These are phyloP conservation scores for Coregonus suidteri DNA, from an alignment of 2,797 vertebrate species.

Conservation along the genomic window DNA sequence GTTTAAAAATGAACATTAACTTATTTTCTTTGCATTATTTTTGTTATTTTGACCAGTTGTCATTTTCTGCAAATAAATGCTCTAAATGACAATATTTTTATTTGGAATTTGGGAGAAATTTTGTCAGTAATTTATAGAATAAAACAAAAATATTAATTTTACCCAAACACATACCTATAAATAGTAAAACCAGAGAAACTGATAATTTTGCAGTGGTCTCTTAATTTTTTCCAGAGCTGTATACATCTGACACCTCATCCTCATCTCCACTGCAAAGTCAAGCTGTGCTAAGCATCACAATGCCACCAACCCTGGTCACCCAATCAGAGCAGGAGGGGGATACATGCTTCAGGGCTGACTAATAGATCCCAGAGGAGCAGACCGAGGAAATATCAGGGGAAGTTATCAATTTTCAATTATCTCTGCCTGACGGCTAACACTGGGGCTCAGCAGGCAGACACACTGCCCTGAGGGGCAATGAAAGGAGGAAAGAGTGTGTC, in stretches of 20 bases:
- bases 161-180: too few relatives aligned
- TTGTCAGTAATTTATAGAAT: too few relatives aligned
- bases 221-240: too few relatives aligned
- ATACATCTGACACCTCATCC: conserved; percentile 4
- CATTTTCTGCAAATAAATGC: too few relatives aligned
- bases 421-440: not conserved
- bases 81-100: too few relatives aligned
- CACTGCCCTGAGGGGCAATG: not conserved
- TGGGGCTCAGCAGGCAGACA: not conserved
- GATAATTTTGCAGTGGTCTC: too few relatives aligned
- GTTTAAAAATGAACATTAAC: too few relatives aligned
- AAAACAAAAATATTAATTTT: too few relatives aligned
- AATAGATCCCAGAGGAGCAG: conserved; percentile 27
- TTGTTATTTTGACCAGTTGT: too few relatives aligned
- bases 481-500: not conserved
- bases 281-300: conserved; percentile 23
- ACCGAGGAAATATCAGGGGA: conserved; percentile 10
- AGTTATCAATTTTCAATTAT: conserved; percentile 22
- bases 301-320: conserved; percentile 4
- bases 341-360: conserved; percentile 12
- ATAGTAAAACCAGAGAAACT: too few relatives aligned
- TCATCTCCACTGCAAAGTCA: conserved; percentile 19
- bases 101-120: too few relatives aligned
- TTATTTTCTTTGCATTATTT: too few relatives aligned
- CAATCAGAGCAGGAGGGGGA: conserved; percentile 16